A percentile compares a stretch with the other conserved stretches of the same genome.
Conservation (phyloP, 2,113 vertebrate genomes). For the Chaetodon trifascialis region DNA sequence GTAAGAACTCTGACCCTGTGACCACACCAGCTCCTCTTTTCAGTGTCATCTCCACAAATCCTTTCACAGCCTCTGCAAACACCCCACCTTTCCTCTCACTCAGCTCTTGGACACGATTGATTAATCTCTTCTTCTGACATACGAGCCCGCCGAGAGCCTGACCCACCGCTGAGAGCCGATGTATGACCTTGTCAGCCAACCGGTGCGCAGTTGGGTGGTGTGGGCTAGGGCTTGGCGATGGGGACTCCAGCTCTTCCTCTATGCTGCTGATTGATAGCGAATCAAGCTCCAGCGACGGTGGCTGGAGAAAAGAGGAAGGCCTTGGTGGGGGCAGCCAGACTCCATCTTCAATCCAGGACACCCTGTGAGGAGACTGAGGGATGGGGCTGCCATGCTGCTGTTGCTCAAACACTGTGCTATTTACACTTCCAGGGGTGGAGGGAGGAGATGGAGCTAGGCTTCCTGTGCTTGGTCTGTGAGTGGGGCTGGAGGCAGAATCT, state of each 20-base stretch:
- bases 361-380: conserved; percentile 83
- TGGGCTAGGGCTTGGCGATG: conserved; percentile 3
- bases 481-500: conserved; percentile 11
- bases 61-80: conserved; percentile 81
- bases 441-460: conserved; percentile 27
- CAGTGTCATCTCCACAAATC: conserved; percentile 72
- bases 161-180: conserved; percentile 86
- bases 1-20: conserved; percentile 85
- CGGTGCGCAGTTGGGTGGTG: conserved; percentile 51
- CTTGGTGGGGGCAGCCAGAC: conserved; percentile 78
- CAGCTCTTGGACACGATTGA: conserved; percentile 84
- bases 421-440: background rate
- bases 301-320: conserved; percentile 54
- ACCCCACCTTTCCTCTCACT: conserved; percentile 77
- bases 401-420: conserved; percentile 20
- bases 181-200: conserved; percentile 84
- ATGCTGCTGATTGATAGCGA: conserved; percentile 85
- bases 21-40: conserved; percentile 31
- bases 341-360: conserved; percentile 89
- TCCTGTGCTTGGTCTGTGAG: conserved; percentile 10
- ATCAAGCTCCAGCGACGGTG: conserved; percentile 76
- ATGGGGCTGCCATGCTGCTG: conserved; percentile 45
- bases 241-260: conserved; percentile 83
- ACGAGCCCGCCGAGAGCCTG: conserved; percentile 84
- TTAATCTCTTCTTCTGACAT: conserved; percentile 80